Base-by-base conservation (phyloP, 1,140 invertebrate genomes). In the Spodoptera frugiperda region DNA sequence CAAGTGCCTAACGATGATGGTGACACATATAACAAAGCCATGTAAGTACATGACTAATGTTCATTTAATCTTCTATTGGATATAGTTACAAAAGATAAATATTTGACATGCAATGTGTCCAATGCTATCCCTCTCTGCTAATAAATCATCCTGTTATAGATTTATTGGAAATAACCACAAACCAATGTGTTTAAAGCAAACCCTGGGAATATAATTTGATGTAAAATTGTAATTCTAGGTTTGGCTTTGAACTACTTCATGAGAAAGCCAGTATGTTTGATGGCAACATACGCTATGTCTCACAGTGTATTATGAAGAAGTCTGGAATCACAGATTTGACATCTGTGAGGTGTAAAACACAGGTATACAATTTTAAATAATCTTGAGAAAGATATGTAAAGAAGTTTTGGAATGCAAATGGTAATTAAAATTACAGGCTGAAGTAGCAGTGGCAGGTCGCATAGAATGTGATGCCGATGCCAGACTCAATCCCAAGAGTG, bases 391-490 rank as follows among this genome's bases (percentile, higher is more conserved):
- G 14, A 11, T 15, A 17, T 53, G n/a, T 15, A 17, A 53, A 53
- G 3, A 17, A 17, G 9, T 19, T 51, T 53, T 53, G 15, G 21
- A 30, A 19, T 57, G 17, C 9, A 5, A 25, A 55, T 55, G 1
- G 1, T 14, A 14, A 55, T 21, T 46, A 5, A 44, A 57, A 59
- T 88, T 86, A 21, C 91, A 96, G 92, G 93, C 93, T 57, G 88
- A 93, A 55, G 90, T 94, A 3, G 78, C 93, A 30, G 95, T 95
- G 9, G 95, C 95, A 71, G 98, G 98, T 4, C 95, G 97, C 48
- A 95, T 98, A 70, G 95, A 96, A 79, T 97, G 96, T 82, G 97
- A 97, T 79, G 95, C 95, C 33, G 95, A 96, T 77, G 97, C 96
- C 0, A 95, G 96, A 79, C 90, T 98, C 8, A 97, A 97, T 89